Evolutionary conservation across 2,888 invertebrate species (phyloP), one percentile per base, ranked within the genome.

Genomic region (Galerucella calmariensis): DNA sequence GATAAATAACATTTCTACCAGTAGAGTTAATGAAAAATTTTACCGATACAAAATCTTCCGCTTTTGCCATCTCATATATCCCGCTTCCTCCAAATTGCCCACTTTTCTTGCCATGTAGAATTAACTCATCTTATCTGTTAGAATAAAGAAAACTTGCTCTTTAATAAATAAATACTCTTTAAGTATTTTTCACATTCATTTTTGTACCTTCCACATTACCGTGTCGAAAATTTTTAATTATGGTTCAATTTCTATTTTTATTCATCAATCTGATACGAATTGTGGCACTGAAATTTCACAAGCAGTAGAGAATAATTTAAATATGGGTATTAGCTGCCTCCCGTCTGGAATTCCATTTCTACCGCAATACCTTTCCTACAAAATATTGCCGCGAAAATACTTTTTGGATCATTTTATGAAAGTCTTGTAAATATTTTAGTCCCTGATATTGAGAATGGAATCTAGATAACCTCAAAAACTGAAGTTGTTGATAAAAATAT

Each of bases 71-170:
- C 35, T n/a, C 35, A 11, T 14, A 11, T 14, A 41, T 62, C 20
- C 16, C 35, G 16, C 41, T 62, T 35, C 9, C 62, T 62, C 35
- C n/a, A 41, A 41, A 62, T 62, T 41, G 41, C 62, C 62, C 35
- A 62, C n/a, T 62, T 62, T n/a, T 62, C 62, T 62, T 12, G 14
- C n/a, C 62, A 62, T 41, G 41, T 41, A 41, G 35, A 61, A 41
- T 35, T 35, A 35, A 62, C 62, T 35, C 8, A 62, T 61, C 61
- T 12, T 62, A 41, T 56, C 41, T 14, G 41, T 35, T 41, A 35
- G n/a, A 27, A 35, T 35, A 14, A 59, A 58, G 14, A 2, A 58
- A 24, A 59, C 8, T n/a, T 53, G n/a, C 53, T n/a, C n/a, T n/a
- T n/a, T n/a, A n/a, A n/a, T n/a, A n/a, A n/a, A n/a, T n/a, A n/a